Evolutionary conservation across 2,797 vertebrate species (phyloP), one percentile per base, ranked within the genome.

Genomic region (Pagetopsis macropterus): DNA sequence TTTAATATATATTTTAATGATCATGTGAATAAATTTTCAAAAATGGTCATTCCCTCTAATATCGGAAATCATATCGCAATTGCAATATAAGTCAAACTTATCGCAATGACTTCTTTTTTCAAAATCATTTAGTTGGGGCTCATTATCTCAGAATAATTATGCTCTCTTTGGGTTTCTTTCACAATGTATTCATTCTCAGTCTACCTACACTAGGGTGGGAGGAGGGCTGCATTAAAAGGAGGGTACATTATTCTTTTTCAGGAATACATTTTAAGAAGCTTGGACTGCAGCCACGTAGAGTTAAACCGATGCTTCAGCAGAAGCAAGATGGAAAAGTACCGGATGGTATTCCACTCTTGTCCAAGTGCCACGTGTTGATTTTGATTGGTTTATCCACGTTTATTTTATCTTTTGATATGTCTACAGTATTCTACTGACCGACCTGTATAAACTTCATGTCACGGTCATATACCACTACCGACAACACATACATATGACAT

Each of bases 211-310:
- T 31, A 41, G 27, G 50, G n/a, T 2, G 11, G 12, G 54, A 44
- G 21, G 14, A 43, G 46, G 12, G 59, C 31, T 69, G 45, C 44
- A 72, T 75, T 71, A 71, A 72, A 70, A 3, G 19, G 65, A 76
- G 8, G 1, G 60, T 9, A 52, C 49, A 65, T 80, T 75, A 79
- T 67, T 64, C 57, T 61, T 48, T 45, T 23, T 31, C 46, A 43
- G 54, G 60, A 11, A 31, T 65, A 31, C n/a, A 50, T 65, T 70
- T 75, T n/a, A 73, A 58, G 40, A 27, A 65, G 46, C 44, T 49
- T 71, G 59, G 51, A 60, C 1, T 54, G 31, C 31, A 48, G 72
- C 80, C 72, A 70, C 15, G 8, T 60, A 48, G 41, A 27, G 27
- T 12, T 15, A 31, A 8, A 50, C 27, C 10, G 13, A 56, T 33